Conservation (phyloP, 2,888 invertebrate species). For the Pyrrhosoma nymphula region DNA sequence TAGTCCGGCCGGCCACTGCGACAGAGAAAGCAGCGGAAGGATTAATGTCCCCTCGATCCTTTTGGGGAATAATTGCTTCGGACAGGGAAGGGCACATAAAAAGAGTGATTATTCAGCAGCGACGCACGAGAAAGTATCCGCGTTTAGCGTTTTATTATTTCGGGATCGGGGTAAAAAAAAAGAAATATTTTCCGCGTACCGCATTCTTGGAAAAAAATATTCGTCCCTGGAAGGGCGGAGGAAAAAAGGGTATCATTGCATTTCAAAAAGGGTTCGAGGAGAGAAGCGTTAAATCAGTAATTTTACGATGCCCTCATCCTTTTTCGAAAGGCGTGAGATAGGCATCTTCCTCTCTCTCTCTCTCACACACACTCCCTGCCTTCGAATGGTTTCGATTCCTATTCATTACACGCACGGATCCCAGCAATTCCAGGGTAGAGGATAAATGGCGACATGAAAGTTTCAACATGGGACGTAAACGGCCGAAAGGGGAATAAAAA, state of each 20-base stretch:
- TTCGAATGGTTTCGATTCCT: neutral
- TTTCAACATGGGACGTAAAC: neutral
- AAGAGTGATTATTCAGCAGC: neutral
- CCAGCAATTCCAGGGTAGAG: neutral
- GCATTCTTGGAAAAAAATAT: neutral
- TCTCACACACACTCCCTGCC: neutral
- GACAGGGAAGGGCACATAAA: too few relatives aligned
- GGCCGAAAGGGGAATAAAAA: neutral
- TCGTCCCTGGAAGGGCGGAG: neutral
- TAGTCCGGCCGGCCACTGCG: too few relatives aligned
- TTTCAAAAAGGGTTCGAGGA: neutral
- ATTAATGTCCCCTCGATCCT: neutral
- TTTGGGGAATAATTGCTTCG: neutral
- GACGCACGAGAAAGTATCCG: neutral
- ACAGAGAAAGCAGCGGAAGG: neutral
- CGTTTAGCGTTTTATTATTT: neutral
- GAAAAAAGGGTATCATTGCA: neutral
- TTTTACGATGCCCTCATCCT: neutral
- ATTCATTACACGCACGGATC: neutral
- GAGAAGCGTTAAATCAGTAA: slow-evolving; percentile 2
- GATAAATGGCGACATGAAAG: slow-evolving; percentile 19
- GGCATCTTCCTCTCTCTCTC: neutral
- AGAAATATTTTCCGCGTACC: neutral
- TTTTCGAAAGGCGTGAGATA: neutral
- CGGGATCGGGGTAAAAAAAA: neutral